Evolutionary conservation across 2,113 vertebrate species (phyloP), one percentile per base, ranked within the genome.

Genomic region (Empidonax alnorum): DNA sequence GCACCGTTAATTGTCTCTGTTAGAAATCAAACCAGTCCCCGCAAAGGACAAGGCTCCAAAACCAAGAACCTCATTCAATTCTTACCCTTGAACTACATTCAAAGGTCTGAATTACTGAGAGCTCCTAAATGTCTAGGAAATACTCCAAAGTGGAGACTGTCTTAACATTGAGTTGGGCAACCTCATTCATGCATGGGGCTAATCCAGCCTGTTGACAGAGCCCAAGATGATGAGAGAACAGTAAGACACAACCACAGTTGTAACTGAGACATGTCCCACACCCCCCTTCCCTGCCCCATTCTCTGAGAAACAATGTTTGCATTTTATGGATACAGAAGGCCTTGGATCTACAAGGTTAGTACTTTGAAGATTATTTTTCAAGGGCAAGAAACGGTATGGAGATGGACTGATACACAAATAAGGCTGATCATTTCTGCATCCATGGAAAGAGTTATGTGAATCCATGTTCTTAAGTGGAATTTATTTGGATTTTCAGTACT

Each of bases 261-360:
- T 41, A 53, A 49, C 28, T 23, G 35, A 55, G 33, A 55, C 16
- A 23, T 0, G 0, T 73, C 44, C 52, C 2, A 2, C 10, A 2
- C 10, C 7, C n/a, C 9, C 25, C 31, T 75, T 35, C 7, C 11
- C 56, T 27, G 25, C 50, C 75, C 12, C 4, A 1, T 58, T 93
- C 39, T 44, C 37, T 62, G 5, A 22, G 25, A 80, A 44, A 67
- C 12, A 63, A 22, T 0, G 5, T 39, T 61, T 35, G 46, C 10
- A 10, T 67, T 67, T 76, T 27, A 19, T 13, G 8, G 39, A 49
- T 81, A 78, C 17, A 24, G 18, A 58, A 55, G 15, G 20, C 24
- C 25, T 50, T 31, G 35, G 7, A 53, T 55, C 28, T 75, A n/a
- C 22, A 31, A 78, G 16, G 4, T 46, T n/a, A 46, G 35, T 24